Conservation (phyloP, 2,797 vertebrate genomes). For the Peromyscus attwateri region DNA sequence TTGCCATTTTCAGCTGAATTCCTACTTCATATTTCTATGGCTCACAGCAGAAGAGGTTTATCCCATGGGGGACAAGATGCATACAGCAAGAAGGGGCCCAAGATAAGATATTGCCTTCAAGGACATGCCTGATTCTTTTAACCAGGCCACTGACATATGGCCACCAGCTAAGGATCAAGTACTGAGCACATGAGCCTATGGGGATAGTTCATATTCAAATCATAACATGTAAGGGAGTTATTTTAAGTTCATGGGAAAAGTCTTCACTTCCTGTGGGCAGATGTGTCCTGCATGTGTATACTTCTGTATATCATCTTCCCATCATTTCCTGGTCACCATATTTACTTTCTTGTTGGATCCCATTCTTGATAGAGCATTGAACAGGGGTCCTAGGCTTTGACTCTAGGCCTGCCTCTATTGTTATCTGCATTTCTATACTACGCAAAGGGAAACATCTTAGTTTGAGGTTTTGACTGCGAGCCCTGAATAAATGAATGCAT, state of each 20-base stretch:
- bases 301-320: not conserved
- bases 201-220: not conserved
- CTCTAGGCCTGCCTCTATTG: not conserved
- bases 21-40: too few relatives aligned
- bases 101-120: not conserved
- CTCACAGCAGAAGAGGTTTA: not conserved
- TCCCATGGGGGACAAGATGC: not conserved
- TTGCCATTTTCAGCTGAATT: too few relatives aligned
- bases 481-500: not conserved
- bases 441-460: not conserved
- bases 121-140: not conserved
- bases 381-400: not conserved
- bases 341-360: not conserved
- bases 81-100: not conserved
- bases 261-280: not conserved
- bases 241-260: not conserved
- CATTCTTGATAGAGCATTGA: not conserved
- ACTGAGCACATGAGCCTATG: not conserved
- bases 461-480: not conserved
- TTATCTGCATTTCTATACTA: not conserved
- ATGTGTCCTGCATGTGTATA: not conserved
- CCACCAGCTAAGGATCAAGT: not conserved
- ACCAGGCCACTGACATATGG: not conserved
- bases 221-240: not conserved
- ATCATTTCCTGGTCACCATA: not conserved